Evolutionary conservation across 2,797 vertebrate species (phyloP).

Genomic region (Hybognathus amarus): DNA sequence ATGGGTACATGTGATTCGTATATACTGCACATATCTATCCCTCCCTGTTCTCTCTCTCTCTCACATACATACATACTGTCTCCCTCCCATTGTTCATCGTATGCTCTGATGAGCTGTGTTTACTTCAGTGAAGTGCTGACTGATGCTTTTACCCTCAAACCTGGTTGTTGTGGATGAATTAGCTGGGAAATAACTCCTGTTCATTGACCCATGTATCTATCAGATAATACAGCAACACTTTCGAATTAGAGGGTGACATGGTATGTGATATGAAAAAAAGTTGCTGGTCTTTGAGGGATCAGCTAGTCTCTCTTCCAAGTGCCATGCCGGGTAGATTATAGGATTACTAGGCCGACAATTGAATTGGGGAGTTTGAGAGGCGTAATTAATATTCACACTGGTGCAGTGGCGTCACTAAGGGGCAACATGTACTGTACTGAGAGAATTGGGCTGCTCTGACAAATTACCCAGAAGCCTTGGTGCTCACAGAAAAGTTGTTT

Average conservation of each 20-base stretch:
- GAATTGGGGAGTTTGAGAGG: constrained; percentile 54
- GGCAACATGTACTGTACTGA: constrained; percentile 39
- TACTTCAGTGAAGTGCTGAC: constrained; percentile 37
- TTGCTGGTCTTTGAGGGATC: constrained; percentile 17
- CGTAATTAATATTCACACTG: constrained; percentile 55
- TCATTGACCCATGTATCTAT: constrained; percentile 7
- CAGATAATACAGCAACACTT: constrained; percentile 4
- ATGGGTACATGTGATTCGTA: constrained; percentile 36
- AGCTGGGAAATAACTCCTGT: constrained; percentile 3
- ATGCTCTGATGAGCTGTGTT: constrained; percentile 52
- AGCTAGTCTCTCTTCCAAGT: constrained; percentile 26
- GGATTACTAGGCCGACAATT: constrained; percentile 58
- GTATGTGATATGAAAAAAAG: background rate
- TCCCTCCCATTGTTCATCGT: constrained; percentile 44
- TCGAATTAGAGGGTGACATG: background rate
- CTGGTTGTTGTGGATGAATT: constrained; percentile 17
- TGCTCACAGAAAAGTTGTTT: constrained; percentile 15
- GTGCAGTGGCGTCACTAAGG: constrained; percentile 46
- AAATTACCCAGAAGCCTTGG: constrained; percentile 50
- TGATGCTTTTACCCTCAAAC: constrained; percentile 6
- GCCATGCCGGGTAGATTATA: constrained; percentile 51
- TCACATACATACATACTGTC: background rate
- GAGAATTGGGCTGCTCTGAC: constrained; percentile 55
- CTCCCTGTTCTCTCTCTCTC: constrained; percentile 11
- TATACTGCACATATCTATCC: constrained; percentile 33